Evolutionary conservation across 2,113 vertebrate genomes (phyloP), one percentile per base, ranked within the genome.

Genomic region (Orycteropus afer): DNA sequence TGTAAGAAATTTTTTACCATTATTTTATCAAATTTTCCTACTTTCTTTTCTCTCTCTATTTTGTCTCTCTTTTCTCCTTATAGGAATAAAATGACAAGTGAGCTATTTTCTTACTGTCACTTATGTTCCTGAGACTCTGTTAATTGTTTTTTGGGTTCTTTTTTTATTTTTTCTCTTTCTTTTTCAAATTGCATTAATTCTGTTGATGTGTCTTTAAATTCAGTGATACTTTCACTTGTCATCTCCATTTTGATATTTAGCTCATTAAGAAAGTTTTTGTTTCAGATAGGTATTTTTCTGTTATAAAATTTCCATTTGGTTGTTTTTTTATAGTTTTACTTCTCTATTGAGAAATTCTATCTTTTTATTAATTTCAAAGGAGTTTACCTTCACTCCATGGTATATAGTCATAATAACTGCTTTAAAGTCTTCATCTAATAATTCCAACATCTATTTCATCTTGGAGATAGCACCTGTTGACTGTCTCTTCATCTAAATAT

Each of bases 391-490:
- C 69, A 67, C 22, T 11, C 89, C 69, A 74, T 3, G 42, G 4
- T 61, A 2, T 69, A 47, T 25, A 81, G n/a, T 61, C 86, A 32
- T 15, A 89, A 55, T 2, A 92, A 12, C 23, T 86, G 40, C 90
- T 84, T 95, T 85, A 85, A 91, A 93, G 47, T 78, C 69, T 90
- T n/a, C 47, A 55, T 81, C 42, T 93, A 73, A 94, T 71, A 95
- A 96, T 67, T 73, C n/a, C 53, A 96, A 81, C 25, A 87, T 76
- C 69, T 83, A 59, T 23, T 83, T 73, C 63, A 82, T 83, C 18
- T 37, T 55, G 6, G 53, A 71, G 34, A 10, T 93, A 17, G 32
- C 51, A 90, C 82, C 29, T 92, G 47, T 25, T 84, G 85, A 22
- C 47, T 83, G 51, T 61, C 57, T 79, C 76, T 67, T 91, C 77